These are phyloP conservation scores for Brienomyrus brachyistius DNA, from an alignment of 2,113 vertebrate genomes.

Conservation along the genomic window DNA sequence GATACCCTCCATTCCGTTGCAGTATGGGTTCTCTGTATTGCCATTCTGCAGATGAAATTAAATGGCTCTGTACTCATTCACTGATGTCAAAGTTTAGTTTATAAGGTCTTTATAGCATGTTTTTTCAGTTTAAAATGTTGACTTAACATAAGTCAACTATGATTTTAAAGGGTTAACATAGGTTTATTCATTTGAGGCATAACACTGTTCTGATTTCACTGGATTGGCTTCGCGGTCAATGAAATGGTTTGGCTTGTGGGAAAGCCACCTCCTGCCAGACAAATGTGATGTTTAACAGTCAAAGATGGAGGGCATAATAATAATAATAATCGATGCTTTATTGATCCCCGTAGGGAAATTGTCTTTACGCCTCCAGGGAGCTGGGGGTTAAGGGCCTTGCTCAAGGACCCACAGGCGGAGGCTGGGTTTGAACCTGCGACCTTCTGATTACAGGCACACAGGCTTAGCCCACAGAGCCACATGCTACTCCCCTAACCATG, in stretches of 20 bases:
- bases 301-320: not conserved
- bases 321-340: too few species aligned
- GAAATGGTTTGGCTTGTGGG: not conserved
- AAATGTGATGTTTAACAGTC: not conserved
- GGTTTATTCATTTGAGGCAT: not conserved
- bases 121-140: not conserved
- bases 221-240: not conserved
- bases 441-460: too few species aligned
- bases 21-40: conserved; percentile 81
- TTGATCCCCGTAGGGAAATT: too few species aligned
- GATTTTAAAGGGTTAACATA: not conserved
- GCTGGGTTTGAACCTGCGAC: too few species aligned
- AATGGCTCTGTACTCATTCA: not conserved
- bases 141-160: not conserved
- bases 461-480: too few species aligned
- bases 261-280: not conserved
- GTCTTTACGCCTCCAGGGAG: too few species aligned
- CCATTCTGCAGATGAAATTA: conserved; percentile 68
- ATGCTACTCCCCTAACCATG: too few species aligned
- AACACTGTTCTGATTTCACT: not conserved
- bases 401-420: too few species aligned
- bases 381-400: too few species aligned
- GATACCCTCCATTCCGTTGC: conserved; percentile 85
- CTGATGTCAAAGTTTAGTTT: not conserved
- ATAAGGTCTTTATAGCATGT: not conserved